Evolutionary conservation across 2,888 invertebrate species (phyloP).

Genomic region (Marasmarcha lunaedactyla): DNA sequence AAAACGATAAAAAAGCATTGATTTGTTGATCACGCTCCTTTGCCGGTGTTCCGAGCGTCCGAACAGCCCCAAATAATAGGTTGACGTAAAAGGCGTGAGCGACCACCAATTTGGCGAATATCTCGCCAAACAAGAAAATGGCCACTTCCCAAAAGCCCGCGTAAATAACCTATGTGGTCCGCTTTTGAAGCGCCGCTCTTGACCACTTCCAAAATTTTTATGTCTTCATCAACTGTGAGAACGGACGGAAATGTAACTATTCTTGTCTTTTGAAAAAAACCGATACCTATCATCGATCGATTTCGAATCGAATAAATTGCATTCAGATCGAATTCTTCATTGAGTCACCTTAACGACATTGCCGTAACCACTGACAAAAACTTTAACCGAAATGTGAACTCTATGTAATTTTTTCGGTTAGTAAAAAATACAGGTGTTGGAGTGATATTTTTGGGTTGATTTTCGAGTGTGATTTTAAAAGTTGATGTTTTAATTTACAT

Average conservation of each 20-base stretch:
- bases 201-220: constrained; percentile 52
- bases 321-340: constrained; percentile 39
- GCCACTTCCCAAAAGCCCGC: constrained; percentile 39
- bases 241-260: constrained; percentile 33
- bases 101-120: constrained; percentile 60
- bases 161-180: constrained; percentile 58
- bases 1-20: constrained; percentile 35
- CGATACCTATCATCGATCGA: constrained; percentile 34
- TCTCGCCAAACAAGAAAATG: constrained; percentile 35
- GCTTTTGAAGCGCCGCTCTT: constrained; percentile 52
- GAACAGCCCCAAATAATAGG: constrained; percentile 56
- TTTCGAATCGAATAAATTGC: constrained; percentile 33
- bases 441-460: constrained; percentile 30
- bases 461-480: constrained; percentile 30
- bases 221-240: constrained; percentile 65
- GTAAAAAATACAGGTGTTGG: constrained; percentile 26
- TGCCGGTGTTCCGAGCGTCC: constrained; percentile 38
- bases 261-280: constrained; percentile 29
- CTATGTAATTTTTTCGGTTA: constrained; percentile 39
- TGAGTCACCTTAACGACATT: constrained; percentile 60
- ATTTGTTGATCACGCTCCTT: constrained; percentile 58
- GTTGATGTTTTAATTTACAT: constrained; percentile 64
- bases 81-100: constrained; percentile 55
- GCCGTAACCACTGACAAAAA: constrained; percentile 51
- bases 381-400: constrained; percentile 39